Evolutionary conservation across 2,888 invertebrate species (phyloP), one percentile per base, ranked within the genome.

Genomic region (Lissonota sp.): DNA sequence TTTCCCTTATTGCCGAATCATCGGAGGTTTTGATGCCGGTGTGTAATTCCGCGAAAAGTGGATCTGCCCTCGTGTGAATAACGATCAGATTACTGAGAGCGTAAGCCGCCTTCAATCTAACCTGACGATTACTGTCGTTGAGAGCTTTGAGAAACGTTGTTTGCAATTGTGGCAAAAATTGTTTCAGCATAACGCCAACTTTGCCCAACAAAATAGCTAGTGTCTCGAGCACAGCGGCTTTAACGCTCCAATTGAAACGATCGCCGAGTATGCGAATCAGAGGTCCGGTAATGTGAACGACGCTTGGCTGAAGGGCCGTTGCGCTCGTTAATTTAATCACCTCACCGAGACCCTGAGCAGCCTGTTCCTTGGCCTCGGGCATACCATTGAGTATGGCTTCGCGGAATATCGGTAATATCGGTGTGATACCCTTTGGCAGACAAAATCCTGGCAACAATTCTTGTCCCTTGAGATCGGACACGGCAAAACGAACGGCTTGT

Each of bases 151-250:
- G 94, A 93, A 99, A 99, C 14, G 99, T 99, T 1, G 99, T 99
- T 94, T 99, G 99, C 51, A 99, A 95, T 93, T 99, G 99, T 1
- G 99, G 99, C 88, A 99, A 94, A 94, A 99, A 99, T 92, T 99
- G 99, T 93, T 99, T 99, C 92, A 99, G 93, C 96, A 98, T 97
- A 49, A 96, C 95, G 58, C 98, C 98, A 83, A 99, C 98, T 95
- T 99, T 99, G 44, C 96, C 96, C 7, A 99, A 94, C n/a, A 99
- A 94, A 81, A 97, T 95, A 0, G 98, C 98, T 37, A 99, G 94
- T 0, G 99, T 98, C 92, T 99, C 98, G 39, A 99, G 93, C 44
- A 99, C 98, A 42, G 99, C 98, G 0, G 98, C 98, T 93, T 99
- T 99, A 0, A 99, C 98, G 88, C 96, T 97, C 89, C 97, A 96